Conservation (phyloP, 2,888 invertebrate species). For the Acrobasis repandana region DNA sequence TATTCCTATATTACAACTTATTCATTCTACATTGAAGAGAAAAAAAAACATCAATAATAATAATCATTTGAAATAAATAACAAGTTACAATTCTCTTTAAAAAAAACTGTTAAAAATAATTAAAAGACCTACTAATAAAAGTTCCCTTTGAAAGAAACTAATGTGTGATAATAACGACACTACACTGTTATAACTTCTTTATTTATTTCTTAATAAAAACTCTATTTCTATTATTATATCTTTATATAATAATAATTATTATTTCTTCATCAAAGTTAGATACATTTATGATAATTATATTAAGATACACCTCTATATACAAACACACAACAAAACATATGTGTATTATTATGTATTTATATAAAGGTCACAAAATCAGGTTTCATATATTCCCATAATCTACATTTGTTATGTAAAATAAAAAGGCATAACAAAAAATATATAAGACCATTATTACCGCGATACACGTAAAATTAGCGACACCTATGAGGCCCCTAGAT, state of each 20-base stretch:
- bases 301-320: conserved; percentile 56
- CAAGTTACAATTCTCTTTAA: conserved; percentile 75
- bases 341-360: conserved; percentile 43
- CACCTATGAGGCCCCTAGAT: conserved; percentile 61
- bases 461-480: conserved; percentile 54
- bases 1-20: conserved; percentile 79
- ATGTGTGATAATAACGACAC: conserved; percentile 69
- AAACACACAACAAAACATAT: conserved; percentile 55
- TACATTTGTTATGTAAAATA: conserved; percentile 42
- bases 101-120: conserved; percentile 80
- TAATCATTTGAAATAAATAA: conserved; percentile 83
- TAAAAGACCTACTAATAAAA: conserved; percentile 66
- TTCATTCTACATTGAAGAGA: conserved; percentile 69
- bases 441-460: conserved; percentile 33
- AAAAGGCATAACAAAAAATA: conserved; percentile 41
- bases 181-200: conserved; percentile 74
- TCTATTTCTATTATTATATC: conserved; percentile 80
- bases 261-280: conserved; percentile 78
- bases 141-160: conserved; percentile 65
- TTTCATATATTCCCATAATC: conserved; percentile 44
- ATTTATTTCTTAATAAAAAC: conserved; percentile 81
- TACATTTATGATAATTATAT: conserved; percentile 77
- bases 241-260: conserved; percentile 80
- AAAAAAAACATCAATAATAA: conserved; percentile 78
- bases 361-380: conserved; percentile 36